Conservation (phyloP, 2,113 vertebrate genomes). For the Notothenia rossii region DNA sequence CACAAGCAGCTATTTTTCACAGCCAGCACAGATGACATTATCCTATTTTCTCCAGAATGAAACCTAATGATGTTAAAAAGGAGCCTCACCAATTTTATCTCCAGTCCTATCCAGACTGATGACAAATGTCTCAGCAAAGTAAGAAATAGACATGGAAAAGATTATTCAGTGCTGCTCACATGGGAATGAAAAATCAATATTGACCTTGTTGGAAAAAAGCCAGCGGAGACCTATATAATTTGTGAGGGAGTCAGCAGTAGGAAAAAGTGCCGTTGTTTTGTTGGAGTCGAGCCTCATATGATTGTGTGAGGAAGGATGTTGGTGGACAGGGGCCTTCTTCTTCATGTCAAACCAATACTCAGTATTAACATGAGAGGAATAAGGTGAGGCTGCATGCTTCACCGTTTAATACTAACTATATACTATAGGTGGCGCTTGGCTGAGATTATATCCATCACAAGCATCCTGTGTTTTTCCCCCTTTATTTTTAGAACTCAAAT, state of each 20-base stretch:
- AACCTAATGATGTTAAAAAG: conserved; percentile 64
- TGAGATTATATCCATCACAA: not conserved
- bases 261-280: conserved; percentile 18
- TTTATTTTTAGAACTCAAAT: not conserved
- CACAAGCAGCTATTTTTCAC: conserved; percentile 41
- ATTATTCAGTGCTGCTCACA: conserved; percentile 64
- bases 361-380: conserved; percentile 53
- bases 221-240: conserved; percentile 60
- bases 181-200: conserved; percentile 75
- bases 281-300: conserved; percentile 9
- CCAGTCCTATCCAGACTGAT: conserved; percentile 44
- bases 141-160: conserved; percentile 51
- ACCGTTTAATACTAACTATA: not conserved
- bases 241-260: conserved; percentile 53
- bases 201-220: conserved; percentile 60
- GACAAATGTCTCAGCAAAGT: conserved; percentile 62
- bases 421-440: too few relatives aligned
- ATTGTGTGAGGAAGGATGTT: conserved; percentile 34
- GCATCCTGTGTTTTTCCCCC: not conserved
- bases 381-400: not conserved
- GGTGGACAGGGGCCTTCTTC: conserved; percentile 25
- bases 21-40: conserved; percentile 40
- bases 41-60: conserved; percentile 50
- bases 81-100: conserved; percentile 56
- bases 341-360: conserved; percentile 52